Percentiles rank a stretch among this genome's conserved stretches.
Conservation (phyloP, 2,888 invertebrate species). For the Thalpophila matura region DNA sequence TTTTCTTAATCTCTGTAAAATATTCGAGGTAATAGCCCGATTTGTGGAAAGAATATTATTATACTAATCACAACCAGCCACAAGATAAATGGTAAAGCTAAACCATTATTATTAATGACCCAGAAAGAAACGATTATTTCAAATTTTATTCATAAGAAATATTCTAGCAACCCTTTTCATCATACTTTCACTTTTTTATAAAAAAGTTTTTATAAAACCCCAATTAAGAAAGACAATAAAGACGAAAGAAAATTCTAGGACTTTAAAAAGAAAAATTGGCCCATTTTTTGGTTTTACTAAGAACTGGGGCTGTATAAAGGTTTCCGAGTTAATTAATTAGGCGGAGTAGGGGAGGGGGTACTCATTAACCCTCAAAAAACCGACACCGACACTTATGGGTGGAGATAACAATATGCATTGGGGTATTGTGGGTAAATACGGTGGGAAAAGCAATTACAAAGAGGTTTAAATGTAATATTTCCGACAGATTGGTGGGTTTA, state of each 20-base stretch:
- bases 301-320: conserved; percentile 32
- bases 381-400: conserved; percentile 32
- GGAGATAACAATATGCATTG: conserved; percentile 37
- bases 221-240: conserved; percentile 29
- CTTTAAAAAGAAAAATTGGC: conserved; percentile 18
- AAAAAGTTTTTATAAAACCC: conserved; percentile 21
- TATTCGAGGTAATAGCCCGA: too few species aligned
- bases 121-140: background rate
- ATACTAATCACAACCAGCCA: too few species aligned
- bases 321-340: conserved; percentile 51
- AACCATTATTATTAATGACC: background rate
- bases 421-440: conserved; percentile 11
- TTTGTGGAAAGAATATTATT: too few species aligned
- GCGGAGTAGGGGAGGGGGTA: background rate
- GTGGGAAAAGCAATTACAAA: conserved; percentile 34
- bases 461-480: conserved; percentile 30
- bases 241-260: conserved; percentile 13
- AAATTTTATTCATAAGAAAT: conserved; percentile 7
- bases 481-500: background rate
- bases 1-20: too few species aligned
- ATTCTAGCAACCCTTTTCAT: conserved; percentile 15
- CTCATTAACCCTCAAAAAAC: conserved; percentile 37
- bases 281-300: conserved; percentile 25
- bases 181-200: background rate
- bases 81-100: too few species aligned